Base-by-base conservation (phyloP, 2,113 vertebrate genomes). In the Sialia sialis region DNA sequence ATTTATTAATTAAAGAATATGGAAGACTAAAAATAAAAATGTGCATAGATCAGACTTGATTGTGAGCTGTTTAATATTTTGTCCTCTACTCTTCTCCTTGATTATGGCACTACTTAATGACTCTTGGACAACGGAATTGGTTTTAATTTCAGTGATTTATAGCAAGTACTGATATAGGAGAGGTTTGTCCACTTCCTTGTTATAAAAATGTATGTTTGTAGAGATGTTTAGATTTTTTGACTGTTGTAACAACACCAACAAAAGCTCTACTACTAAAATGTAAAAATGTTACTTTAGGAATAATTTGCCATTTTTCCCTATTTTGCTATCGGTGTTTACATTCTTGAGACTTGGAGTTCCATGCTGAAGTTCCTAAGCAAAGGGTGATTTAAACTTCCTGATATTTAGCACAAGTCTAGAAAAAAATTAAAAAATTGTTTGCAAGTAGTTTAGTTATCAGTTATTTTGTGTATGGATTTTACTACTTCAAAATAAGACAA, bases 371-470 rank as follows among this genome's bases (percentile, higher is more conserved):
- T 90, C 63, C 38, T 92, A 67, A 62, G 13, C 32, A 67, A 68
- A 89, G 52, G n/a, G 30, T 79, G 58, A 68, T 75, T 66, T 55
- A 83, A 91, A 74, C 25, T 49, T 94, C 26, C 66, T 66, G 34
- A 46, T 56, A 77, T 29, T 60, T 60, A 39, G 56, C 89, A 81
- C 10, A 82, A 81, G n/a, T 34, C 27, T 84, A 74, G 55, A 51
- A 91, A 87, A 51, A n/a, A 51, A 20, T 8, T 10, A 14, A 48
- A 67, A 46, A 52, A 6, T 19, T 3, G 6, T 81, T 78, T 92
- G 73, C n/a, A 36, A 29, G 32, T 93, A 54, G n/a, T 81, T 94
- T 78, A 92, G 36, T 87, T 95, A 94, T 95, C 25, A 58, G 11
- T 77, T 15, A 30, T 74, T 89, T 95, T 85, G 17, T 78, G 68